phyloP scores from a whole-genome alignment of 2,888 invertebrate species.

The Hermaeophaga mercurialis region DNA sequence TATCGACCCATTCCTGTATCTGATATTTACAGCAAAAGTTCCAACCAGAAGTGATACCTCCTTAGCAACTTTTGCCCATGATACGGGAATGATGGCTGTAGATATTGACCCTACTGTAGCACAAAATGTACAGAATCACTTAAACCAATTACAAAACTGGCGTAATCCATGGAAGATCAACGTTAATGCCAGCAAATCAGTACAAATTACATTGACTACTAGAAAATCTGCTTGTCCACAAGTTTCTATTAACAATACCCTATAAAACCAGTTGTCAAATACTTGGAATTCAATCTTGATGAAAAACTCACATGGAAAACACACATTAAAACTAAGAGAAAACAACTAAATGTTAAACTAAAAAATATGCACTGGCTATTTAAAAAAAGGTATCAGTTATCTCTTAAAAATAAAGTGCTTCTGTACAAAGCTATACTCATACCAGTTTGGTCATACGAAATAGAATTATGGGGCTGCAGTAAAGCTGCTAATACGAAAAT shows the following conservation, averaged over 20 bases:
- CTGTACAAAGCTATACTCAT: not conserved
- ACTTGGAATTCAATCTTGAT: no score
- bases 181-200: not conserved
- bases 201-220: not conserved
- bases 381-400: no score
- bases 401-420: no score
- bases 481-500: no score
- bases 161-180: not conserved
- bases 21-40: not conserved
- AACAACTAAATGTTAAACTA: not conserved
- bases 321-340: not conserved
- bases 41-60: not conserved
- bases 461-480: no score
- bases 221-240: not conserved
- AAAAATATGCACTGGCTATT: not conserved
- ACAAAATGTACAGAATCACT: not conserved
- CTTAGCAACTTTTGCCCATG: not conserved
- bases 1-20: not conserved
- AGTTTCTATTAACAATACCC: conserved; percentile 1
- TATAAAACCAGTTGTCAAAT: conserved; percentile 11
- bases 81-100: not conserved
- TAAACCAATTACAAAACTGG: not conserved
- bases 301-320: no score
- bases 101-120: not conserved
- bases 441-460: not conserved